These are phyloP conservation scores for Mycteria americana DNA, from an alignment of 2,797 vertebrate species.

Conservation along the genomic window DNA sequence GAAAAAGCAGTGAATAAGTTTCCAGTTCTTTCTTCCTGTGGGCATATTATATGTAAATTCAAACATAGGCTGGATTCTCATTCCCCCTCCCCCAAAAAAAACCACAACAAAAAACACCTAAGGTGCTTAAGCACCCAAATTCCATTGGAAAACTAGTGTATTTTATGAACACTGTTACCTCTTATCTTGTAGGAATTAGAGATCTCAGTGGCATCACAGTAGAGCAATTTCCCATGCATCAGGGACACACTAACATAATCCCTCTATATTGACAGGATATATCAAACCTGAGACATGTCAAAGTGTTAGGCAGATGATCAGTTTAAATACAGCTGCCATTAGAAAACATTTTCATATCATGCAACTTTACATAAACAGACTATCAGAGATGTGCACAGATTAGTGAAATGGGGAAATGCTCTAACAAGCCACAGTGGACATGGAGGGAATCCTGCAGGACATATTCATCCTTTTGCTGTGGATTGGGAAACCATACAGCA, in stretches of 20 bases:
- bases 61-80: background rate
- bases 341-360: background rate
- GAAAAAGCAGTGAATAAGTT: background rate
- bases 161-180: background rate
- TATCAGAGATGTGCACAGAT: background rate
- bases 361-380: background rate
- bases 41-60: background rate
- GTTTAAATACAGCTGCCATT: background rate
- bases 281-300: background rate
- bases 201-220: background rate
- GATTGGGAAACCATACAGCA: background rate
- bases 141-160: background rate
- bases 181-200: background rate
- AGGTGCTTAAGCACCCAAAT: background rate
- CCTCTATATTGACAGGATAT: background rate
- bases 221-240: background rate
- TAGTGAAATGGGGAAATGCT: background rate
- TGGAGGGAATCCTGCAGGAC: background rate
- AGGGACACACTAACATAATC: background rate
- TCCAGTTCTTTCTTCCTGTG: background rate
- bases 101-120: fast-evolving
- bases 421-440: background rate
- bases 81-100: fast-evolving
- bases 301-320: background rate
- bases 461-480: background rate